Evolutionary conservation across 92 coral and sea anemone species (phyloP), one percentile per base, ranked within the genome.

Genomic region (Siderastrea radians): DNA sequence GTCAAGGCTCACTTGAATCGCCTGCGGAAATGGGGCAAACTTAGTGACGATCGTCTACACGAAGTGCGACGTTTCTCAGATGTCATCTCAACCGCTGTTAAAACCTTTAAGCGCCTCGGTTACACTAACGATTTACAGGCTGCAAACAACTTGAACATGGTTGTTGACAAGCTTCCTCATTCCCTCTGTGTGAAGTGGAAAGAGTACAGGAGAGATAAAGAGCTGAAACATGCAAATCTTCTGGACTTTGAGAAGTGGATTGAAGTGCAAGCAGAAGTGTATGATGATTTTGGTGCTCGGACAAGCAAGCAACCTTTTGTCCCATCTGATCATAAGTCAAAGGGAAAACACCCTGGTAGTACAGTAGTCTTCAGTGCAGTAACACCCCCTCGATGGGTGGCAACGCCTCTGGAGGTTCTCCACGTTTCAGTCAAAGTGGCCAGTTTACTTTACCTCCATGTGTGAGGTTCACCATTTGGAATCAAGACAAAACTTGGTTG

Each of bases 91-190:
- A 79, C 75, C 4, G 75, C 85, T 47, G 75, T 65, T 62, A 47
- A 51, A 66, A 80, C 60, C 46, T 66, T 80, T 65, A 80, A 80
- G 73, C 72, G 75, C 49, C 69, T 68, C 14, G 87, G 66, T 68
- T 68, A 68, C 60, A 55, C 45, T 43, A 43, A 52, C 49, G 79
- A 82, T 69, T 71, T 82, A 44, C 67, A 68, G 16, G 69, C 78
- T 14, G 87, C 44, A 57, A 74, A 72, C 79, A 84, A 70, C 50
- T 19, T 83, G 72, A 68, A 68, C 67, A 64, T 81, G 58, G 75
- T 81, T 58, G 61, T 67, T 64, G 85, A 68, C 57, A 81, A 81
- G 59, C 46, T 82, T 10, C 15, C 86, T 12, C 66, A 6, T 53
- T 63, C 55, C 8, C 55, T 52, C 8, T 52, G 55, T 52, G 55